Conservation (phyloP, 2,113 vertebrate genomes). For the Gobius niger region DNA sequence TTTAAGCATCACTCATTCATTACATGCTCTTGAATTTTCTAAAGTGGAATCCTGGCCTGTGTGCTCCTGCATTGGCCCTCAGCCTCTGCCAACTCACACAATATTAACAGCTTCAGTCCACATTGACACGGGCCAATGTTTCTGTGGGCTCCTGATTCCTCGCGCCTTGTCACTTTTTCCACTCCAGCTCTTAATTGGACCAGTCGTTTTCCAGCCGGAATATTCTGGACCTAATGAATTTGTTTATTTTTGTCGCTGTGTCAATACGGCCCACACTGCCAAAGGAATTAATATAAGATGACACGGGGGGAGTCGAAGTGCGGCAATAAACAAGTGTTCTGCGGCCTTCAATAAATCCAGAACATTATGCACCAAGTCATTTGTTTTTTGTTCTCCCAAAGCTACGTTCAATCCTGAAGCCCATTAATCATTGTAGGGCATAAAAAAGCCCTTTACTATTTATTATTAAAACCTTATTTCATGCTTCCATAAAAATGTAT, state of each 20-base stretch:
- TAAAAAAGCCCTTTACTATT: not conserved
- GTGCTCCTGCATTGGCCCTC: conserved; percentile 6
- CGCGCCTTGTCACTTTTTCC: conserved; percentile 56
- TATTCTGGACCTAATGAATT: conserved; percentile 24
- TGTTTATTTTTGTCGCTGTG: conserved; percentile 53
- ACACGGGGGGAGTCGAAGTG: conserved; percentile 16
- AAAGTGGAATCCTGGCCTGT: not conserved
- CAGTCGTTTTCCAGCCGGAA: conserved; percentile 42
- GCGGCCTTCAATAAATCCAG: conserved; percentile 11
- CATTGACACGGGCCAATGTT: conserved; percentile 15
- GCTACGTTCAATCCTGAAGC: conserved; percentile 1
- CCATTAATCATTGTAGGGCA: conserved; percentile 9
- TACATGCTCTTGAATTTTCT: not conserved
- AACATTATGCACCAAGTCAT: not conserved
- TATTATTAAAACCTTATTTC: no score
- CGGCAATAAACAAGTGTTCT: conserved; percentile 10
- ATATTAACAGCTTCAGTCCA: conserved; percentile 28
- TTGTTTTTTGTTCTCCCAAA: conserved; percentile 6
- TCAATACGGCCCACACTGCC: conserved; percentile 37
- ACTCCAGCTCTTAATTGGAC: conserved; percentile 44
- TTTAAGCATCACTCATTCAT: conserved; percentile 8
- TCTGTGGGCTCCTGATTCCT: conserved; percentile 9
- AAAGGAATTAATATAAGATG: conserved; percentile 19
- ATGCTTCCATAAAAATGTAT: not conserved
- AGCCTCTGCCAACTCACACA: conserved; percentile 3